These are phyloP conservation scores for Anas georgica DNA, from an alignment of 2,797 vertebrate species.

Conservation along the genomic window DNA sequence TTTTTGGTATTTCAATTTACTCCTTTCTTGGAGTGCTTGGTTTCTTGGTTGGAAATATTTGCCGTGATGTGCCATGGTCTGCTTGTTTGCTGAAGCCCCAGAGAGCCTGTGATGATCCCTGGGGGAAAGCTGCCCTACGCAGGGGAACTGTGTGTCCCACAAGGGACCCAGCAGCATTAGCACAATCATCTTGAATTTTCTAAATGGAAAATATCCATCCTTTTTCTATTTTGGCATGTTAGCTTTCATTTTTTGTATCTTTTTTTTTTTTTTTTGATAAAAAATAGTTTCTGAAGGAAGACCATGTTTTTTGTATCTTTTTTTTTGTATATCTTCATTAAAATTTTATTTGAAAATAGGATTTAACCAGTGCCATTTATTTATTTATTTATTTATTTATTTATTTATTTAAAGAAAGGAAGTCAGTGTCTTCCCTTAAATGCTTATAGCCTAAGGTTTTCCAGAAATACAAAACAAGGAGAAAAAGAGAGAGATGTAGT, in stretches of 20 bases:
- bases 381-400: rapidly evolving
- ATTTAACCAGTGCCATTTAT: neutral
- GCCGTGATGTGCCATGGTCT: neutral
- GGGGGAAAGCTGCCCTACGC: neutral
- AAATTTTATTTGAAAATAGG: neutral
- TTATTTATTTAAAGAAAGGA: neutral
- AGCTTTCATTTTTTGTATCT: neutral
- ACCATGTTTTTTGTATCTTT: rapidly evolving
- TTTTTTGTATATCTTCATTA: neutral
- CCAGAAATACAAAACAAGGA: neutral
- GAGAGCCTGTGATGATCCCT: neutral
- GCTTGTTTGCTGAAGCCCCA: neutral
- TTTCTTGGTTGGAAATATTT: neutral
- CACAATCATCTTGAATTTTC: neutral
- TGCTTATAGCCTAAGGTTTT: neutral
- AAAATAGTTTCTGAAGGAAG: neutral
- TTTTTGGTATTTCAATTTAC: neutral
- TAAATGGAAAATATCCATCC: neutral
- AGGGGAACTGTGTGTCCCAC: rapidly evolving
- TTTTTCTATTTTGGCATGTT: neutral
- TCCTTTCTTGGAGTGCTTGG: neutral
- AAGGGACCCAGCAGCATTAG: neutral
- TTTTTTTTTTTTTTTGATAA: neutral
- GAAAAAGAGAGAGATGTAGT: neutral
- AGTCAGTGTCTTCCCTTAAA: neutral